A percentile compares a stretch with the other conserved stretches of the same genome.
Evolutionary conservation across 1,140 invertebrate species (phyloP).

Genomic region (Xylocopa sonorina): DNA sequence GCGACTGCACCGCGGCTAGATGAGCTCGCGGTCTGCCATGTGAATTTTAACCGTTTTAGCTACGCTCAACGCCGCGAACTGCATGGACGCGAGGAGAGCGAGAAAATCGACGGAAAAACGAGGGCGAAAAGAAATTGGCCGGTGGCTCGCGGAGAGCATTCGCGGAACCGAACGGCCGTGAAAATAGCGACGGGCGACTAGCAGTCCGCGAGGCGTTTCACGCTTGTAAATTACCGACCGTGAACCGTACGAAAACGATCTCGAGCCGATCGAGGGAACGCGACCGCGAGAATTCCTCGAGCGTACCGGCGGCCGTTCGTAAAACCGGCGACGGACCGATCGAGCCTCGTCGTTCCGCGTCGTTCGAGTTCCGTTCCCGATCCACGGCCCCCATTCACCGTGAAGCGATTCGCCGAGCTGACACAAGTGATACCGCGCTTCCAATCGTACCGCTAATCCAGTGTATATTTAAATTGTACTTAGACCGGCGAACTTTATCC

Average conservation of each 20-base stretch:
- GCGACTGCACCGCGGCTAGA: not conserved
- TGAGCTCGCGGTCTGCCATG: slow-evolving; percentile 15
- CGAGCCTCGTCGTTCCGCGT: not conserved
- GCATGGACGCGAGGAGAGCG: not conserved
- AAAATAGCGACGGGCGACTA: not conserved
- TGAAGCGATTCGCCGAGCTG: slow-evolving; percentile 30
- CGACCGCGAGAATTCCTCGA: not conserved
- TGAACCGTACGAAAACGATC: not conserved
- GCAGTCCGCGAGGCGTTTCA: not conserved
- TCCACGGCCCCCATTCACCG: slow-evolving; percentile 9
- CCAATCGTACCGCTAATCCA: slow-evolving; percentile 49
- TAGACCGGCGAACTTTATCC: slow-evolving; percentile 29
- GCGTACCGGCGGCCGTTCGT: not conserved
- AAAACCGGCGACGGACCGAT: not conserved
- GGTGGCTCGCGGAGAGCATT: too few species aligned
- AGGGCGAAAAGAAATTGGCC: too few species aligned
- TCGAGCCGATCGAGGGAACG: not conserved
- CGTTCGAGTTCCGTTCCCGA: slow-evolving; percentile 12
- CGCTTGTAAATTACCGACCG: not conserved
- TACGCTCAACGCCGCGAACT: not conserved
- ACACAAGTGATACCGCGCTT: slow-evolving; percentile 62
- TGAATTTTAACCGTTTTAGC: slow-evolving; percentile 9
- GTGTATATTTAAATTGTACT: slow-evolving; percentile 64
- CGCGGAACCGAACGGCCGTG: slow-evolving; percentile 19
- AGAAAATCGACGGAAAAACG: not conserved